Base-by-base conservation (phyloP, 2,113 vertebrate genomes). In the Tyto alba region DNA sequence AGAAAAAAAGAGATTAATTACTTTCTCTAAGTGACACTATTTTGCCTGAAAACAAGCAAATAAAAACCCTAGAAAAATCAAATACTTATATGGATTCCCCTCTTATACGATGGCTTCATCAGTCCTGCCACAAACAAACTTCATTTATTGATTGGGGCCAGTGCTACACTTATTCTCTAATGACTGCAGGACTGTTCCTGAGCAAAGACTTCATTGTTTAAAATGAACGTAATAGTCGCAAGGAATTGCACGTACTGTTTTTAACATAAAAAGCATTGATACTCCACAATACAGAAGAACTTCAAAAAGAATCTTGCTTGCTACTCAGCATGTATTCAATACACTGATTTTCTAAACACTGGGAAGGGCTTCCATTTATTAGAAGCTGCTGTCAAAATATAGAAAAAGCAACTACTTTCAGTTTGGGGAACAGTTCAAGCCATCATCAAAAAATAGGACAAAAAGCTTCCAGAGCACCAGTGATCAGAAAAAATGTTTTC, bases 221-320 rank as follows among this genome's bases (percentile, higher is more conserved):
- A 76, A 84, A 81, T 0, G 0, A 82, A 72, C 0, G 0, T 22
- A 83, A 26, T 3, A 29, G 59, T 52, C 0, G 0, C 0, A 0
- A 69, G 59, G 83, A 89, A 85, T 36, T 26, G n/a, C 53, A 40
- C 0, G 0, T 13, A 15, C 45, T 68, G 55, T 45, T 89, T 80
- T 73, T 59, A 88, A 78, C 40, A 3, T 26, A 76, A 9, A 68
- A 84, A 96, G 47, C 56, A 56, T 16, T 19, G 26, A 60, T 66
- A 55, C 7, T 73, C 79, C 45, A 45, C 40, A 67, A 41, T 29
- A n/a, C 30, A 73, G 50, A 78, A 27, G 10, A 59, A 88, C n/a
- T 59, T 93, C 16, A 62, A 77, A 92, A 81, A 67, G 16, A 91
- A 43, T 53, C 3, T 1, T 47, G n/a, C 48, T 95, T 74, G 9